phyloP scores from a whole-genome alignment of 2,888 invertebrate genomes.

The Pollenia amentaria region DNA sequence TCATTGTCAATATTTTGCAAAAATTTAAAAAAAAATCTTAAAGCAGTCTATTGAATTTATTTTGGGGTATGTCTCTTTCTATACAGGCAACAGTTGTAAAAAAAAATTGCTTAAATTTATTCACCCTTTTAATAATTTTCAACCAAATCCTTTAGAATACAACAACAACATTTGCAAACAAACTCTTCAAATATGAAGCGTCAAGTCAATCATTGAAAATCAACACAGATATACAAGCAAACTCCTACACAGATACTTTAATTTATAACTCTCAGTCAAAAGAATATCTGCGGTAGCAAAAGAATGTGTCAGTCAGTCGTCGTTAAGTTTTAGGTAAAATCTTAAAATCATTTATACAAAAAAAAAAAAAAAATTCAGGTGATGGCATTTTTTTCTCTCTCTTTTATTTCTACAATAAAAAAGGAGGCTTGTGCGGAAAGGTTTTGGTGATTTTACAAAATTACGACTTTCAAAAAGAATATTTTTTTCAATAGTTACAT shows the following conservation, averaged over 20 bases:
- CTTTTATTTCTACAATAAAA: too few species aligned
- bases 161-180: conserved; percentile 20
- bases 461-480: too few species aligned
- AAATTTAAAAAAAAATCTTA: neutral
- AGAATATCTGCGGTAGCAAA: too few species aligned
- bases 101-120: conserved; percentile 23
- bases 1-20: too few species aligned
- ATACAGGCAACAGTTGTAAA: neutral
- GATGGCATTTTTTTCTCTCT: too few species aligned
- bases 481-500: too few species aligned
- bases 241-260: neutral
- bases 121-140: conserved; percentile 41
- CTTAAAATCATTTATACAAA: too few species aligned
- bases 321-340: too few species aligned
- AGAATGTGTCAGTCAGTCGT: too few species aligned
- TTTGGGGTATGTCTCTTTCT: neutral
- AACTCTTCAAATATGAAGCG: conserved; percentile 11
- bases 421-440: too few species aligned
- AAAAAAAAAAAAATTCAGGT: too few species aligned
- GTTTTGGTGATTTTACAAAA: too few species aligned
- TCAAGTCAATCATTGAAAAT: conserved; percentile 19
- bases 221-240: neutral
- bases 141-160: neutral
- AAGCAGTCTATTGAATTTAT: neutral
- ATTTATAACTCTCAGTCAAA: neutral